These are phyloP conservation scores for Climacteris rufus DNA, from an alignment of 2,113 vertebrate genomes.

Conservation along the genomic window DNA sequence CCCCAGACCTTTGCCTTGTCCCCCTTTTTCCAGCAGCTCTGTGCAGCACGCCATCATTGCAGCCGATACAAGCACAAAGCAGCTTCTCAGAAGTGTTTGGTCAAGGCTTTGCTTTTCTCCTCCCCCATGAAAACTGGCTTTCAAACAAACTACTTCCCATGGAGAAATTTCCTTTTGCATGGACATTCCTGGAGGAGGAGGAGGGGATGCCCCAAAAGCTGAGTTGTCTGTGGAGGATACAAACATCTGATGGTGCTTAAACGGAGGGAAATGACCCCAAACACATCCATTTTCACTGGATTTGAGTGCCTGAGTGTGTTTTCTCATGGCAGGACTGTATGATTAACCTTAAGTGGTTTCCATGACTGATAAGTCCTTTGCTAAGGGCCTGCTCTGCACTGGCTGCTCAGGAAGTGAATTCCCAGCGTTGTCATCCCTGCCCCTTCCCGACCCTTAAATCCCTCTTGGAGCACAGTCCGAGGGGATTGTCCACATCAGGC, in stretches of 20 bases:
- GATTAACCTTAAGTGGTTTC: slow-evolving; percentile 2
- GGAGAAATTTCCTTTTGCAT: neutral
- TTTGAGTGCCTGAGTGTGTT: neutral
- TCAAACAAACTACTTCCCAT: neutral
- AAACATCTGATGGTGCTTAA: neutral
- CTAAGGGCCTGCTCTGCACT: neutral
- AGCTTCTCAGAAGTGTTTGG: neutral
- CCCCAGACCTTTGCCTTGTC: neutral
- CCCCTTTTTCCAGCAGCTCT: neutral
- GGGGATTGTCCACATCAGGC: neutral
- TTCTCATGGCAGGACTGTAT: neutral
- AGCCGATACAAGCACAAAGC: neutral
- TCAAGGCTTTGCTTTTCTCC: neutral
- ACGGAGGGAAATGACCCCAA: neutral
- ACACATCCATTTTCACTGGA: neutral
- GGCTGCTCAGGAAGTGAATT: neutral
- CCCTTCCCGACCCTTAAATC: neutral
- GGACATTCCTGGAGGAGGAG: neutral
- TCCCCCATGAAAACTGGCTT: neutral
- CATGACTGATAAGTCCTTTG: neutral
- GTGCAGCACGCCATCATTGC: neutral
- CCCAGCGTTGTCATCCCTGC: neutral
- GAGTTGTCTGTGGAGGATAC: neutral
- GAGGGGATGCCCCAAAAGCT: neutral
- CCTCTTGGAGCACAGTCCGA: neutral